Percentiles rank a stretch among this genome's conserved stretches.
Conservation (phyloP, 2,797 vertebrate species). For the Sebastes trivittatus region DNA sequence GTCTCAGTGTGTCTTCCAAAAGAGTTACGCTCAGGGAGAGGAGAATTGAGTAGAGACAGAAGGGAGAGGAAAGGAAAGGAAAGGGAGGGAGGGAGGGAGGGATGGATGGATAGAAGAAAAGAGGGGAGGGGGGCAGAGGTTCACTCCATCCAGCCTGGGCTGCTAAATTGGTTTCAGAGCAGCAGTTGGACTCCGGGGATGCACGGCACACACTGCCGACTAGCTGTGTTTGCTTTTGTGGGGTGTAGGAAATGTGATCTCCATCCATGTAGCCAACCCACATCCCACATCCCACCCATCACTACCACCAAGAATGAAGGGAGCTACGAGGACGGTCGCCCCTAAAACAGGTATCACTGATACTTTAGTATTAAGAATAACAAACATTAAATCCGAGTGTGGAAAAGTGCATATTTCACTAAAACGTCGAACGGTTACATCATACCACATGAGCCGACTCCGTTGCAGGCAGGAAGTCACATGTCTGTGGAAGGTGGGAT, state of each 20-base stretch:
- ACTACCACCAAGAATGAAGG: constrained; percentile 60
- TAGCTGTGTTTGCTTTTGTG: constrained; percentile 80
- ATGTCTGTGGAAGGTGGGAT: constrained; percentile 63
- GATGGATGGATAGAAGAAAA: constrained; percentile 63
- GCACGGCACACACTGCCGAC: constrained; percentile 72
- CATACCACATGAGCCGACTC: constrained; percentile 59
- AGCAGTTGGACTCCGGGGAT: constrained; percentile 83
- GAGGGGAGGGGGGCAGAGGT: constrained; percentile 56
- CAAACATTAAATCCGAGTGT: constrained; percentile 42
- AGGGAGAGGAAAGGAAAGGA: constrained; percentile 47
- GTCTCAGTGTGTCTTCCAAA: constrained; percentile 63
- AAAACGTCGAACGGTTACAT: constrained; percentile 58
- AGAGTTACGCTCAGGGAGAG: constrained; percentile 63
- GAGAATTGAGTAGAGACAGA: constrained; percentile 68
- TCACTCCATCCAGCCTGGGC: constrained; percentile 85
- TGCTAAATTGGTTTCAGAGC: constrained; percentile 87
- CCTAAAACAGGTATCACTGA: constrained; percentile 58
- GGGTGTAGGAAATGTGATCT: constrained; percentile 76
- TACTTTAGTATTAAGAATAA: constrained; percentile 54
- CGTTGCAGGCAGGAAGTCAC: constrained; percentile 64
- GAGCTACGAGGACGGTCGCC: constrained; percentile 47
- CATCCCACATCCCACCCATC: constrained; percentile 73
- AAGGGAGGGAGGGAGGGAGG: constrained; percentile 34
- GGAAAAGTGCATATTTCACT: constrained; percentile 61
- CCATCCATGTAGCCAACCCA: constrained; percentile 66